These are phyloP conservation scores for Laticauda colubrina DNA, from an alignment of 2,113 vertebrate species.

Conservation along the genomic window DNA sequence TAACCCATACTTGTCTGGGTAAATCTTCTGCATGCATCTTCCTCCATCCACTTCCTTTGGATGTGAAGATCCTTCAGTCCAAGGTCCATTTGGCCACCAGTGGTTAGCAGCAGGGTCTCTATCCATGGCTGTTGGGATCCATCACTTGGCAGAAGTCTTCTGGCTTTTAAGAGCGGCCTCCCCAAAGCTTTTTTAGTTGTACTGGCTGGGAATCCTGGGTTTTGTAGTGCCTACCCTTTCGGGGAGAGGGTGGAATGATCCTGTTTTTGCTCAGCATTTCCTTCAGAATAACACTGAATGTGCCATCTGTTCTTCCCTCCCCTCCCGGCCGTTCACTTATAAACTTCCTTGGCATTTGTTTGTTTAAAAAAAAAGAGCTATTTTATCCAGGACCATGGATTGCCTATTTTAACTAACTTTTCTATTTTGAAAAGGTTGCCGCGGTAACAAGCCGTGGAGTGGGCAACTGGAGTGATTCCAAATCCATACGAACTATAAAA, in stretches of 20 bases:
- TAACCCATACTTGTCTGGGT: background rate
- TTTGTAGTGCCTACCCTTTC: background rate
- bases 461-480: constrained; percentile 91
- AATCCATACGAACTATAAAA: constrained; percentile 86
- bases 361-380: background rate
- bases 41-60: background rate
- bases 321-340: background rate
- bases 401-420: constrained; percentile 45
- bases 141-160: background rate
- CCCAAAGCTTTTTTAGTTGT: background rate
- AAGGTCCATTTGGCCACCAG: background rate
- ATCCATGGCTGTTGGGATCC: background rate
- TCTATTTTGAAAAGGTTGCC: constrained; percentile 81
- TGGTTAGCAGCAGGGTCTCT: background rate
- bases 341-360: constrained; percentile 25
- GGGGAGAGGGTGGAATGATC: background rate
- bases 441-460: constrained; percentile 91
- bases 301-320: background rate
- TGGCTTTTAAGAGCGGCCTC: background rate
- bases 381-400: background rate
- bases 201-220: background rate
- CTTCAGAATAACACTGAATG: constrained; percentile 40
- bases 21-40: background rate
- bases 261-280: constrained; percentile 6
- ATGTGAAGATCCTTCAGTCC: background rate